Percentiles rank a stretch among this genome's conserved stretches.
Evolutionary conservation across 2,888 invertebrate species (phyloP).

Genomic region (Epirrita christyi): DNA sequence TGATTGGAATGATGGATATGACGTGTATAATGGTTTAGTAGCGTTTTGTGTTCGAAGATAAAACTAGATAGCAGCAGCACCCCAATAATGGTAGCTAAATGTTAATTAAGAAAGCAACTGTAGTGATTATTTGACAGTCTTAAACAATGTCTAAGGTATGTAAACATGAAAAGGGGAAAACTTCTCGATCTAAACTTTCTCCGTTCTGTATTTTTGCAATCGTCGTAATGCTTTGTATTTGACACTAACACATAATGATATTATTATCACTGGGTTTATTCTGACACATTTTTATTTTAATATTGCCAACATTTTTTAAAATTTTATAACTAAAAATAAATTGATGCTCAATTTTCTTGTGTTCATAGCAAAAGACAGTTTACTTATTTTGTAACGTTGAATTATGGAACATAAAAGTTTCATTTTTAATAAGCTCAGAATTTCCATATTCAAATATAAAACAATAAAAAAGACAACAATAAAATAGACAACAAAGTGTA

Average conservation of each 20-base stretch:
- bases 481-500: conserved; percentile 41
- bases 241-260: too few relatives aligned
- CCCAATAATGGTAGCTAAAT: too few relatives aligned
- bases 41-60: conserved; percentile 34
- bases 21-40: conserved; percentile 32
- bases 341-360: not conserved
- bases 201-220: too few relatives aligned
- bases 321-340: not conserved
- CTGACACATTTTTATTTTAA: too few relatives aligned
- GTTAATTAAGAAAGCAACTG: too few relatives aligned
- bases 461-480: conserved; percentile 40
- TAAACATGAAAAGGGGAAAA: too few relatives aligned
- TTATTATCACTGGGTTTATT: too few relatives aligned
- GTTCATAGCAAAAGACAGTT: not conserved
- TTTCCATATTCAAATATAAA: conserved; percentile 34
- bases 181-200: too few relatives aligned
- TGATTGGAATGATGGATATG: conserved; percentile 55
- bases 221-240: too few relatives aligned
- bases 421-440: conserved; percentile 32
- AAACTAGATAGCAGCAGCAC: not conserved
- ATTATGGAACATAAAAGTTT: conserved; percentile 21
- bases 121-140: too few relatives aligned
- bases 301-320: too few relatives aligned
- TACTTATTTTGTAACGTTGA: conserved; percentile 6
- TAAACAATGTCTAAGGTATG: too few relatives aligned